Evolutionary conservation across 1,140 invertebrate genomes (phyloP), one percentile per base, ranked within the genome.

Genomic region (Helicoverpa zea): DNA sequence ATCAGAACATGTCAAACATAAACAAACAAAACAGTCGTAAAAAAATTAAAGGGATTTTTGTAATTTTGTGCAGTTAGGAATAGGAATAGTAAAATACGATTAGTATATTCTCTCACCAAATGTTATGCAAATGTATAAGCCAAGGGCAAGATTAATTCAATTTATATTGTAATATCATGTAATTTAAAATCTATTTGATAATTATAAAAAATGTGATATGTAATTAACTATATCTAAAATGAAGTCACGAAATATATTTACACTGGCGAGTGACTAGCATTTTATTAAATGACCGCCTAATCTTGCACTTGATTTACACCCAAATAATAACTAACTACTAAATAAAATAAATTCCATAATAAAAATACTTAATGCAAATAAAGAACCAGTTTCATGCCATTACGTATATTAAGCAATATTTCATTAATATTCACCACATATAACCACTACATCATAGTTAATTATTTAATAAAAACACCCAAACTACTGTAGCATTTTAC

Each of bases 1-100:
- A 94, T 92, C 90, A 94, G 92, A 94, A 92, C 89, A 94, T 89
- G 83, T 92, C 88, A 93, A 92, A 94, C 90, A 92, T 81, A 92
- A 93, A 89, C 86, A 89, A 92, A 86, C 84, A 88, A 86, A 90
- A 89, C 81, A 86, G 81, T 89, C 83, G 86, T 86, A 88, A 86
- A 89, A 88, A 80, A 84, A 89, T 83, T 80, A 59, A 83, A 84
- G 84, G 84, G 84, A 82, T 83, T 81, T 89, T 88, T 89, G 79
- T 84, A 87, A 82, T 89, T 84, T 84, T 91, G 93, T 94, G 93
- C 92, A 92, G 83, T 90, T 89, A 94, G 93, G 93, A 92, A 85
- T 82, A 91, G 93, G 92, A 92, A 90, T 89, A 88, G 78, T 90
- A 92, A 93, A 91, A 89, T 92, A 93, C 88, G 81, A 92, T 94